Evolutionary conservation across 2,797 vertebrate genomes (phyloP).

Genomic region (Spinibarbus caldwelli): DNA sequence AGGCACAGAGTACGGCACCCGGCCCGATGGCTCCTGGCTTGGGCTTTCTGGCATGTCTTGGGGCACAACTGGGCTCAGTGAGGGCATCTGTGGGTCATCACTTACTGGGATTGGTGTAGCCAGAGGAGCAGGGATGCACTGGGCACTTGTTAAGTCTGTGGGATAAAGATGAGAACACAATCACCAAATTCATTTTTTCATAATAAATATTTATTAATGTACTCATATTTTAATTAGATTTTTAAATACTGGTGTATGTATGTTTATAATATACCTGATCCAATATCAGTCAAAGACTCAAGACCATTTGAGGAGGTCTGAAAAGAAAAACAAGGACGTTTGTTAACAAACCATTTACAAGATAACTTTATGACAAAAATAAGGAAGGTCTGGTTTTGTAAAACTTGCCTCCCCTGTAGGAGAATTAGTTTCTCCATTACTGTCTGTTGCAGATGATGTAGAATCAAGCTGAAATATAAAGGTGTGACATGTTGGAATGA

Average conservation of each 20-base stretch:
- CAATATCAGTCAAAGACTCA: constrained; percentile 91
- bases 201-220: background rate
- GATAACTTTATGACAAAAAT: background rate
- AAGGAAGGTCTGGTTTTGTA: background rate
- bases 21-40: constrained; percentile 71
- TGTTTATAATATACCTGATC: constrained; percentile 80
- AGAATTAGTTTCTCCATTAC: constrained; percentile 71
- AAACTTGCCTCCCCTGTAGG: constrained; percentile 76
- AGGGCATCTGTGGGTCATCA: constrained; percentile 78
- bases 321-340: constrained; percentile 12
- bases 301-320: constrained; percentile 89
- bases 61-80: constrained; percentile 72
- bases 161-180: background rate
- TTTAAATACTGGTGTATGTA: background rate
- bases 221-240: background rate
- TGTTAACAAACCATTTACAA: background rate
- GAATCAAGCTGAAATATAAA: constrained; percentile 68
- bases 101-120: constrained; percentile 83
- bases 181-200: background rate
- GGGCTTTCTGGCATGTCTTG: constrained; percentile 80
- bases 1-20: constrained; percentile 81
- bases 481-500: background rate
- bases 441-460: constrained; percentile 71
- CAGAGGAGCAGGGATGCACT: constrained; percentile 84
- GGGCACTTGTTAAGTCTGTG: constrained; percentile 79